Base-by-base conservation (phyloP, 2,888 invertebrate genomes). In the Deroplatys truncata region DNA sequence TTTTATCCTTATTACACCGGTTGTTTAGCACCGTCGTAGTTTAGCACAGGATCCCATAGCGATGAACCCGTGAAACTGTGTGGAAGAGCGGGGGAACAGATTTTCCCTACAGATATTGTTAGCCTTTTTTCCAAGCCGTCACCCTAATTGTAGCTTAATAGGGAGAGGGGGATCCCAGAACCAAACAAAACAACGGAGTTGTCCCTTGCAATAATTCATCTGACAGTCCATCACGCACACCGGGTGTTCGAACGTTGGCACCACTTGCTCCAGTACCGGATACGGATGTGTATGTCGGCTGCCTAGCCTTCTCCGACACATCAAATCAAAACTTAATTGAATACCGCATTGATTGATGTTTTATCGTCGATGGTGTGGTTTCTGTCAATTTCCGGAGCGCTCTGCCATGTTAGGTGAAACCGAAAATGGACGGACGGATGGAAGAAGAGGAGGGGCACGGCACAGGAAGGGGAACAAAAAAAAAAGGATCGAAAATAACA, bases 311-410 rank as follows among this genome's bases (percentile, higher is more conserved):
- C 43, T 43, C 49, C 85, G 43, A 85, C 43, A n/a, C 84, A 43
- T 31, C 84, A 28, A 85, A 88, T 88, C 88, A 88, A 49, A 88
- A 88, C 88, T 88, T 88, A 88, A 88, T 88, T 83, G 88, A 84
- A 84, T 43, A 83, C 88, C 31, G 88, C 88, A 88, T 84, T 88
- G 84, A 88, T 88, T 83, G 84, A 88, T 88, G 83, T 84, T 88
- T 88, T 84, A 88, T 88, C 83, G 83, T 84, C 84, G 82, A 82
- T 82, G 31, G 82, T 82, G 88, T 35, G 88, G 88, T 88, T 82
- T 28, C 88, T 82, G 88, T 82, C 88, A 88, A 82, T 88, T 88
- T 88, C 88, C 88, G 88, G 85, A 29, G 49, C 49, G n/a, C 43
- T 49, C 49, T 43, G 35, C 85, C 49, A 28, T 56, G 84, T 35